Percentiles rank a stretch among this genome's conserved stretches.
Evolutionary conservation across 2,113 vertebrate species (phyloP).

Genomic region (Poeciliopsis turrubarensis): DNA sequence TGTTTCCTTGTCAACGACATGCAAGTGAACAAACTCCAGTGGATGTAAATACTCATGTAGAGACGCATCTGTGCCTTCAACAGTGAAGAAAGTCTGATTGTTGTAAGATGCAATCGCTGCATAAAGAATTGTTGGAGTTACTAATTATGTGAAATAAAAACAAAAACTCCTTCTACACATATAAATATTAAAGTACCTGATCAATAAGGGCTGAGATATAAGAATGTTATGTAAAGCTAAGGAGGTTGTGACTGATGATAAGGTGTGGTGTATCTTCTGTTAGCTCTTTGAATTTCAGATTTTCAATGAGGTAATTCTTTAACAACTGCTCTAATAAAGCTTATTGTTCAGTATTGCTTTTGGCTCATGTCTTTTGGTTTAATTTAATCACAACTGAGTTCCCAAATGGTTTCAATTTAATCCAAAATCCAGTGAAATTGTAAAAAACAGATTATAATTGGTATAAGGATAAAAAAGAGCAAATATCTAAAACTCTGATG

Average conservation of each 20-base stretch:
- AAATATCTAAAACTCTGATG: no score
- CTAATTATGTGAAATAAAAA: constrained; percentile 9
- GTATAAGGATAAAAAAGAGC: no score
- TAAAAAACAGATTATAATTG: neutral
- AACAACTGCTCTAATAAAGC: constrained; percentile 32
- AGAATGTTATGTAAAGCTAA: neutral
- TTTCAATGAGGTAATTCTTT: neutral
- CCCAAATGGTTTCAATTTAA: no score
- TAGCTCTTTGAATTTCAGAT: neutral
- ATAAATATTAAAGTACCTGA: neutral
- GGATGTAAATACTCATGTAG: neutral
- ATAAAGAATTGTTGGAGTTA: neutral
- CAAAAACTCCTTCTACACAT: neutral
- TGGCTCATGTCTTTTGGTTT: neutral
- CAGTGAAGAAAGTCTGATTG: neutral
- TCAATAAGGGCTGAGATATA: neutral
- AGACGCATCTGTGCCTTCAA: neutral
- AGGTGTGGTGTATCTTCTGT: neutral
- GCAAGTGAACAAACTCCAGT: neutral
- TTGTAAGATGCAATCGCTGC: neutral
- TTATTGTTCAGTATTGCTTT: neutral
- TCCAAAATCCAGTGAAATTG: neutral
- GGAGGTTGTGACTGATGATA: neutral
- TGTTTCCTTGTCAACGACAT: neutral
- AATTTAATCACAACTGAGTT: neutral